phyloP scores from a whole-genome alignment of 2,888 invertebrate genomes.

The Omphaloscelis lunosa region DNA sequence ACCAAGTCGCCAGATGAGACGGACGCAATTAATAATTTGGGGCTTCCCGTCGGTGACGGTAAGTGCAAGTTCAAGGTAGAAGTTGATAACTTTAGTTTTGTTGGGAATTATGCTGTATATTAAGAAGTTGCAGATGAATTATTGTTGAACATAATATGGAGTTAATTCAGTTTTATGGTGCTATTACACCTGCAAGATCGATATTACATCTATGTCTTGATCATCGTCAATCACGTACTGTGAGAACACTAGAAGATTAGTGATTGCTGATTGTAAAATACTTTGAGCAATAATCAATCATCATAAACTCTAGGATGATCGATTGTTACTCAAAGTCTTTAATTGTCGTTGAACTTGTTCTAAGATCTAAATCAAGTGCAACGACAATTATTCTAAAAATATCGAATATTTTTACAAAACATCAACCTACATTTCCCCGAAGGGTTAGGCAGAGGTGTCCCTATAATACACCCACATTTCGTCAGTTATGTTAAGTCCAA shows the following conservation, averaged over 20 bases:
- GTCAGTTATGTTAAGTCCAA: no score
- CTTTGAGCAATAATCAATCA: neutral
- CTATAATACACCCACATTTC: no score
- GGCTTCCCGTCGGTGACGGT: constrained; percentile 82
- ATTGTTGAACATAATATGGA: neutral
- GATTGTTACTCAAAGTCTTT: no score
- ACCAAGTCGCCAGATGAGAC: constrained; percentile 81
- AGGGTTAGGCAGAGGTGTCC: no score
- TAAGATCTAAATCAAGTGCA: no score
- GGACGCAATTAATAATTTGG: constrained; percentile 87
- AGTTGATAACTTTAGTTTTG: constrained; percentile 37
- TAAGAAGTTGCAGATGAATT: constrained; percentile 17
- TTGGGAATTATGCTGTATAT: constrained; percentile 28
- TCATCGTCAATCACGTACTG: neutral
- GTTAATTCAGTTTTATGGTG: neutral
- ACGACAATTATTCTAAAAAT: neutral
- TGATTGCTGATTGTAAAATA: neutral
- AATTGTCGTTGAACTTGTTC: no score
- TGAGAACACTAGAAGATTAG: neutral
- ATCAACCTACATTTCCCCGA: no score
- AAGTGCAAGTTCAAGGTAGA: constrained; percentile 52
- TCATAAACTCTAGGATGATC: no score
- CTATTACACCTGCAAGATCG: neutral
- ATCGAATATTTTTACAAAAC: neutral
- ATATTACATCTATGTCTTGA: neutral